A percentile compares a stretch with the other conserved stretches of the same genome.
Evolutionary conservation across 2,888 invertebrate species (phyloP).

Genomic region (Microctonus aethiopoides): DNA sequence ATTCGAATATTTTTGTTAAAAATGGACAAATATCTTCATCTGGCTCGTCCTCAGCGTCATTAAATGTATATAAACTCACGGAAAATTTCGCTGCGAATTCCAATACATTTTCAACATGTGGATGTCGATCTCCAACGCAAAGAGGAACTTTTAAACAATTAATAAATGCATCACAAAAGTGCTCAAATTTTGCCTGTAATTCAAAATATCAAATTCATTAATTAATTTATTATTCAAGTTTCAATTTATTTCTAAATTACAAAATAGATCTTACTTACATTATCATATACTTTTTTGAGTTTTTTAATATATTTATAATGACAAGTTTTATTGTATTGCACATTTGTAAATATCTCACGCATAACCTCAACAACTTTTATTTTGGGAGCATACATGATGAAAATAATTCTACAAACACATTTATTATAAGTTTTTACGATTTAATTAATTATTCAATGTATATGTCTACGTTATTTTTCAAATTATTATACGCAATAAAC

Average conservation of each 20-base stretch:
- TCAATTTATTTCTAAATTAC: neutral
- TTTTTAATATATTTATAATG: constrained; percentile 75
- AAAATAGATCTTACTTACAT: constrained; percentile 67
- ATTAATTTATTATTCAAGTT: neutral
- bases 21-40: constrained; percentile 68
- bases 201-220: constrained; percentile 9
- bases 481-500: neutral
- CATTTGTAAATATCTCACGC: constrained; percentile 71
- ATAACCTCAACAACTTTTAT: constrained; percentile 32
- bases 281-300: constrained; percentile 73
- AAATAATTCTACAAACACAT: no score
- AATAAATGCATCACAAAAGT: constrained; percentile 69
- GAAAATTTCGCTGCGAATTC: constrained; percentile 80
- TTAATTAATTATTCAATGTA: no score
- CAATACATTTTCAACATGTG: constrained; percentile 76
- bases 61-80: constrained; percentile 67
- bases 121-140: constrained; percentile 75
- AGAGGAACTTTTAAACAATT: constrained; percentile 68
- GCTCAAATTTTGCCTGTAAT: constrained; percentile 70
- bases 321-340: constrained; percentile 74
- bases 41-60: constrained; percentile 68
- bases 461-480: no score
- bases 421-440: no score
- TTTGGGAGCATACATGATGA: neutral
- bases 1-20: constrained; percentile 72